Percentiles rank a stretch among this genome's conserved stretches.
phyloP scores from a whole-genome alignment of 1,140 invertebrate species.

The Trichogramma pretiosum region DNA sequence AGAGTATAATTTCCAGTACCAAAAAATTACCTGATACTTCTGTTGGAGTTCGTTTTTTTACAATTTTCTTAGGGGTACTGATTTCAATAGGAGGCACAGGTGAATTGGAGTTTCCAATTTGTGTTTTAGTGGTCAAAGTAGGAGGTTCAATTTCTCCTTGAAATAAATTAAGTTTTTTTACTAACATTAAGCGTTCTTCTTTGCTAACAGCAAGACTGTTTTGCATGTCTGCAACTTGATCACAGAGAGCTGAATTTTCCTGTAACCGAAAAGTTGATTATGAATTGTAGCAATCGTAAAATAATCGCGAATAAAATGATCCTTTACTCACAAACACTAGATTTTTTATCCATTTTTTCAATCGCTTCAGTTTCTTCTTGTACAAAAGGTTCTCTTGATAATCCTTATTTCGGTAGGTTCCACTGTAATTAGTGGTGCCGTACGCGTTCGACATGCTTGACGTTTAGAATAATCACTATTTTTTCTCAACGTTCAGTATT shows the following conservation, averaged over 20 bases:
- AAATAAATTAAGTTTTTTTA: constrained; percentile 57
- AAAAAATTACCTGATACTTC: constrained; percentile 25
- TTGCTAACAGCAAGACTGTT: constrained; percentile 64
- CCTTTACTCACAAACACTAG: constrained; percentile 49
- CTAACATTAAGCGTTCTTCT: constrained; percentile 65
- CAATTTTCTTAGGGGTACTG: constrained; percentile 29
- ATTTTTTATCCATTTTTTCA: constrained; percentile 47
- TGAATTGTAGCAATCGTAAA: background rate
- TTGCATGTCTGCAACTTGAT: constrained; percentile 69
- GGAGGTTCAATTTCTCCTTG: constrained; percentile 51
- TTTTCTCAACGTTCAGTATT: too few relatives aligned
- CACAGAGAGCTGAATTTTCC: constrained; percentile 74
- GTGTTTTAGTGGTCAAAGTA: constrained; percentile 25
- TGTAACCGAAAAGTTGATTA: constrained; percentile 31
- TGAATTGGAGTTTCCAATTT: constrained; percentile 30
- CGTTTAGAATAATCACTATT: too few relatives aligned
- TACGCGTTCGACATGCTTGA: constrained; percentile 32
- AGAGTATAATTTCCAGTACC: background rate
- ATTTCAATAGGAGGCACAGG: constrained; percentile 25
- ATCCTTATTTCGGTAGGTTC: constrained; percentile 35
- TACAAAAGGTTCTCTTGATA: constrained; percentile 43
- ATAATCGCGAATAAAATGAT: background rate
- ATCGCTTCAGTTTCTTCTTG: constrained; percentile 47
- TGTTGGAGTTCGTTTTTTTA: constrained; percentile 30
- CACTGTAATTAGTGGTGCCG: constrained; percentile 32